These are phyloP conservation scores for Pantherophis vulpinus DNA, from an alignment of 2,797 vertebrate species.

Conservation along the genomic window DNA sequence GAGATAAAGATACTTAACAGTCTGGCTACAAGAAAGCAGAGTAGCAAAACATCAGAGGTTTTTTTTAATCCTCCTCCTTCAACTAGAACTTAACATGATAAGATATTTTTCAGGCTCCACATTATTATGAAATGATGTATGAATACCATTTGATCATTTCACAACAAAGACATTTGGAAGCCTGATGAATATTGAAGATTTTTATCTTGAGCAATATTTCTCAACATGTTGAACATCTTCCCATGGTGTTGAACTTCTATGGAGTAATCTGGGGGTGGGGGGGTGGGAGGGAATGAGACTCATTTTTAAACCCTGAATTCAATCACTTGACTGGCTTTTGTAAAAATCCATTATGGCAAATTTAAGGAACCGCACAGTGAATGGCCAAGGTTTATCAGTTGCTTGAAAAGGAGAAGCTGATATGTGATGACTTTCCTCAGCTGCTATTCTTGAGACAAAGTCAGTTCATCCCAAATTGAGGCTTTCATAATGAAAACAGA, in stretches of 20 bases:
- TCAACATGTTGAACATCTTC: neutral
- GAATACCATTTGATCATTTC: neutral
- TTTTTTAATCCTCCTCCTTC: neutral
- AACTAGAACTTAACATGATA: neutral
- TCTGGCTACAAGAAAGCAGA: neutral
- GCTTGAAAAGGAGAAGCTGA: neutral
- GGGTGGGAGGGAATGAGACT: neutral
- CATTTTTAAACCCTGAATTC: neutral
- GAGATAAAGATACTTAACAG: neutral
- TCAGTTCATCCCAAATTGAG: neutral
- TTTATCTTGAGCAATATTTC: neutral
- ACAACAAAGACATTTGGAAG: neutral
- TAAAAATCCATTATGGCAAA: neutral
- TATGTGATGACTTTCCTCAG: neutral
- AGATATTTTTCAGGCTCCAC: neutral
- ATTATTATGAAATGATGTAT: neutral
- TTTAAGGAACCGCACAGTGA: neutral
- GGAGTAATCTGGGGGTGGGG: neutral
- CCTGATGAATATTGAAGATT: neutral
- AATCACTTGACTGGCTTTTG: neutral
- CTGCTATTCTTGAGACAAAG: neutral
- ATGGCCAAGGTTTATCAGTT: neutral
- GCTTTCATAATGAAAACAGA: neutral
- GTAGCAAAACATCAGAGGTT: neutral
- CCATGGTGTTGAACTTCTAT: neutral